Evolutionary conservation across 1,140 invertebrate genomes (phyloP).

Genomic region (Drosophila triauraria): DNA sequence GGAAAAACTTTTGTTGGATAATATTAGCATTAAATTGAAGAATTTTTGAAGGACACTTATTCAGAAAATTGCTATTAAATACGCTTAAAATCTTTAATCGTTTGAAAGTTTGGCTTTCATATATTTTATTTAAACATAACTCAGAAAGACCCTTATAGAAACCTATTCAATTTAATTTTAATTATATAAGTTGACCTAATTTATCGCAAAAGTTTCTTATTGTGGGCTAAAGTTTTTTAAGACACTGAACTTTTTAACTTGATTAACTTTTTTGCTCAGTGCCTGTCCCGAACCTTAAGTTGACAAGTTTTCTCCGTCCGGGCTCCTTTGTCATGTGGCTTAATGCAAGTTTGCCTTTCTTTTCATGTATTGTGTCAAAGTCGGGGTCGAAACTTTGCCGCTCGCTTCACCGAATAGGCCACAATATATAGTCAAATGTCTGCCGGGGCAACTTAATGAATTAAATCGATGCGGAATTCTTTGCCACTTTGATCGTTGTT

Average conservation of each 20-base stretch:
- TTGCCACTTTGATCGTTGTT: slow-evolving; percentile 75
- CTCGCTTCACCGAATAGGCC: slow-evolving; percentile 27
- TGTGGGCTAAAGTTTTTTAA: background rate
- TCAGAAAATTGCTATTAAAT: too few relatives aligned
- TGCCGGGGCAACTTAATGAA: slow-evolving; percentile 52
- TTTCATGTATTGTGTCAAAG: slow-evolving; percentile 54
- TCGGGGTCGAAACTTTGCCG: slow-evolving; percentile 41
- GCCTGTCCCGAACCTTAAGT: slow-evolving; percentile 44
- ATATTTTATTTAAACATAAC: too few relatives aligned
- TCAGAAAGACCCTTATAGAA: background rate
- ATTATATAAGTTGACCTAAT: background rate
- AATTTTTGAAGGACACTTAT: too few relatives aligned
- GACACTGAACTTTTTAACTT: background rate
- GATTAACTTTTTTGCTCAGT: slow-evolving; percentile 2
- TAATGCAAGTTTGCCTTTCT: slow-evolving; percentile 38
- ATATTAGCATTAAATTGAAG: too few relatives aligned
- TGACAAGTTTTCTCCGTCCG: slow-evolving; percentile 40
- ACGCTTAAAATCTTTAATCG: too few relatives aligned
- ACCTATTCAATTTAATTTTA: background rate
- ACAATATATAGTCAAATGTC: slow-evolving; percentile 39
- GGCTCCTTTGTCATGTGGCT: slow-evolving; percentile 52
- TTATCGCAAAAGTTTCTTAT: background rate
- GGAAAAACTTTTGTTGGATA: too few relatives aligned
- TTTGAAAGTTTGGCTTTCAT: too few relatives aligned
- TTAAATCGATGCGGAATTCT: slow-evolving; percentile 77